Evolutionary conservation across 2,113 vertebrate genomes (phyloP).

Genomic region (Parotia lawesii): DNA sequence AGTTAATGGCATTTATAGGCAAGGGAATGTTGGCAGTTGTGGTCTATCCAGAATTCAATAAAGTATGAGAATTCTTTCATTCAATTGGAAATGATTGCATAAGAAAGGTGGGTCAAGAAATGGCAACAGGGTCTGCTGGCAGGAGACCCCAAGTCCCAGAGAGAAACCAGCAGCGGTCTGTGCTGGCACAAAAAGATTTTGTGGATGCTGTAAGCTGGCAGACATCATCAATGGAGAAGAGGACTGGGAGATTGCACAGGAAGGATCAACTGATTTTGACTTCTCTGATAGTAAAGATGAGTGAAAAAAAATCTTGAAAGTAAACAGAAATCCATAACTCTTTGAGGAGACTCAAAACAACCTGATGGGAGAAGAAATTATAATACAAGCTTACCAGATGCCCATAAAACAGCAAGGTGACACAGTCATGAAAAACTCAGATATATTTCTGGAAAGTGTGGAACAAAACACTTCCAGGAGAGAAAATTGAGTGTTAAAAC

Average conservation of each 20-base stretch:
- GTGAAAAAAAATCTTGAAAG: neutral
- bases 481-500: neutral
- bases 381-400: neutral
- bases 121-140: neutral
- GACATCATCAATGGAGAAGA: neutral
- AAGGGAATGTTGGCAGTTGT: neutral
- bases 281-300: neutral
- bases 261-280: neutral
- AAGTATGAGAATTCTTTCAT: neutral
- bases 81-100: neutral
- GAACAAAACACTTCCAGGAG: neutral
- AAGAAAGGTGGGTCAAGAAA: neutral
- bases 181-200: neutral
- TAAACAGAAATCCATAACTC: neutral
- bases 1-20: neutral
- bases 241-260: neutral
- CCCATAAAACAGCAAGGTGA: neutral
- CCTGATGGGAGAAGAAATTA: neutral
- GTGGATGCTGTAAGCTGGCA: neutral
- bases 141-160: neutral
- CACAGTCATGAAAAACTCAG: neutral
- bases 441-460: neutral
- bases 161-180: neutral
- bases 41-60: neutral
- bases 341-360: neutral